Conservation (phyloP, 2,113 vertebrate genomes). For the Mobula hypostoma region DNA sequence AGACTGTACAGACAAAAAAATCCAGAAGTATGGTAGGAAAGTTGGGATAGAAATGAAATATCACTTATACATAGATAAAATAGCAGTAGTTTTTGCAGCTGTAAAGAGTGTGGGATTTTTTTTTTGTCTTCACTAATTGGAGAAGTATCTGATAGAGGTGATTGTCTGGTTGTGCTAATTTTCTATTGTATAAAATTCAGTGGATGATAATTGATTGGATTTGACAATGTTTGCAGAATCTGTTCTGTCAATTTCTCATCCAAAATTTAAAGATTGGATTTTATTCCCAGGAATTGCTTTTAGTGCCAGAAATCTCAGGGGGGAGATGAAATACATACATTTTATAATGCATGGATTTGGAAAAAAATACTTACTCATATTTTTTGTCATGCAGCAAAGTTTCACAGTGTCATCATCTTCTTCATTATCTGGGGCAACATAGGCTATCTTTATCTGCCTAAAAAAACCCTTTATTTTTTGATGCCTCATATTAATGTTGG, state of each 20-base stretch:
- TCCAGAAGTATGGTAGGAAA: conserved; percentile 39
- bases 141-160: not conserved
- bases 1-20: conserved; percentile 28
- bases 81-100: not conserved
- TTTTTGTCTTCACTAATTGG: not conserved
- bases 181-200: not conserved
- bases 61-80: not conserved
- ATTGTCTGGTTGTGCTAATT: not conserved
- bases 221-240: not conserved
- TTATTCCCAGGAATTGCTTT: not conserved
- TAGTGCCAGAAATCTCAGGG: not conserved
- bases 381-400: not conserved
- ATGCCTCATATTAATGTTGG: not conserved
- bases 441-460: not conserved
- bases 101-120: not conserved
- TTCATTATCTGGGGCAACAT: not conserved
- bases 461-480: not conserved
- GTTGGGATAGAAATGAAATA: not conserved
- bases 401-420: not conserved
- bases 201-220: not conserved
- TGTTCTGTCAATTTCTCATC: not conserved
- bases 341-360: not conserved
- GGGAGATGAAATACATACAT: not conserved
- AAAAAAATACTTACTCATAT: not conserved
- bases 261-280: not conserved